These are phyloP conservation scores for Lymantria monacha DNA, from an alignment of 2,888 invertebrate genomes.

Conservation along the genomic window DNA sequence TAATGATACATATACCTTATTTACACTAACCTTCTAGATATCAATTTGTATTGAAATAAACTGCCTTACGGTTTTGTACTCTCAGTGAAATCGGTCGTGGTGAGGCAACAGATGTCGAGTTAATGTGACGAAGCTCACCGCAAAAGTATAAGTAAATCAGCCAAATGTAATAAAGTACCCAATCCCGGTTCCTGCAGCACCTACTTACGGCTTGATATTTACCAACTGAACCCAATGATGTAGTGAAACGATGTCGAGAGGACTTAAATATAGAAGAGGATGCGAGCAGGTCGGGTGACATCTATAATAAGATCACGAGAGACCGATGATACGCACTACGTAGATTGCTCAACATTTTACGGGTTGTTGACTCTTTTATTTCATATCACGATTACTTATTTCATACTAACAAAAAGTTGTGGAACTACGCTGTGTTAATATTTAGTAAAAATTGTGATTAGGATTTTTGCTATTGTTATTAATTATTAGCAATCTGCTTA, in stretches of 20 bases:
- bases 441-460: no score
- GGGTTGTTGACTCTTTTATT: conserved; percentile 69
- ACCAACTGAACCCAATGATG: conserved; percentile 50
- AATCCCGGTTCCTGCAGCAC: conserved; percentile 25
- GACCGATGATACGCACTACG: conserved; percentile 69
- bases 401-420: not conserved
- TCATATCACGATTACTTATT: conserved; percentile 16
- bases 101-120: conserved; percentile 23
- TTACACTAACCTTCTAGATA: not conserved
- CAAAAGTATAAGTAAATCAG: conserved; percentile 18
- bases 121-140: conserved; percentile 17
- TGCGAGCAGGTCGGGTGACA: conserved; percentile 80
- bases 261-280: conserved; percentile 78
- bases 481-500: not conserved
- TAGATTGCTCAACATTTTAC: conserved; percentile 72
- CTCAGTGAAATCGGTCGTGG: conserved; percentile 17
- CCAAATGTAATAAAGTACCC: conserved; percentile 19
- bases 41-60: not conserved
- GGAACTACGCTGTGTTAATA: no score
- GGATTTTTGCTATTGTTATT: not conserved
- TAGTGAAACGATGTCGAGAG: conserved; percentile 57
- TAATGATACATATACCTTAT: no score
- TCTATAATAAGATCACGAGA: conserved; percentile 80
- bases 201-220: conserved; percentile 42
- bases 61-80: conserved; percentile 15